Base-by-base conservation (phyloP, 2,888 invertebrate genomes). In the Marronus borbonicus region DNA sequence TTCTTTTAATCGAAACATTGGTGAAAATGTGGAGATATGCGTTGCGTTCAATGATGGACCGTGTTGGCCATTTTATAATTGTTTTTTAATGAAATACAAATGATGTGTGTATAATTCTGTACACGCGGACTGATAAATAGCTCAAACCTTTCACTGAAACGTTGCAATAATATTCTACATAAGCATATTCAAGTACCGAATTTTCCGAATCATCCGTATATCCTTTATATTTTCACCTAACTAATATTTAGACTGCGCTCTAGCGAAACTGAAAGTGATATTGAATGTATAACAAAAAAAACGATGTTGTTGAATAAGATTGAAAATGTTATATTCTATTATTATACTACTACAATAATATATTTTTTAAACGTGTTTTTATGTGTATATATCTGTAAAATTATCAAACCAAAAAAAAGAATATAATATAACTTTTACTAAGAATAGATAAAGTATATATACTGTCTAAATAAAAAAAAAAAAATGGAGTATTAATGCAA, bases 351-450 rank as follows among this genome's bases (percentile, higher is more conserved):
- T 50, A 50, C 50, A 68, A 68, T 68, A 68, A 74, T 74, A 74
- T 74, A 74, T 74, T 74, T 74, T 74, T 74, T 70, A 58, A 74
- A 74, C 60, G 20, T 74, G 44, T 49, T 60, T 36, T 74, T 74
- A 74, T 60, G 58, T 74, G 72, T 74, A 60, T 60, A 74, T 74
- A 74, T 60, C 20, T 62, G 31, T 28, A 62, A 62, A 62, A 62
- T 58, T 20, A 28, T 62, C 62, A 62, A 62, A 31, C 62, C 31
- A 44, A 44, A 12, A 44, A 44, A 44, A 44, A 44, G 2, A 44
- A 44, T 1, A 44, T 10, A 44, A 44, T 44, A 44, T 44, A 44
- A 44, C 8, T 12, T 44, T 2, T 12, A 44, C 44, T 44, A 44
- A 12, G 44, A 44, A 44, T 44, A 44, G 12, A 44, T 2, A 44